Percentiles rank a stretch among this genome's conserved stretches.
These are phyloP conservation scores for Tethya wilhelma DNA, from an alignment of 37 sponge, comb jelly and placozoan genomes.

Conservation along the genomic window DNA sequence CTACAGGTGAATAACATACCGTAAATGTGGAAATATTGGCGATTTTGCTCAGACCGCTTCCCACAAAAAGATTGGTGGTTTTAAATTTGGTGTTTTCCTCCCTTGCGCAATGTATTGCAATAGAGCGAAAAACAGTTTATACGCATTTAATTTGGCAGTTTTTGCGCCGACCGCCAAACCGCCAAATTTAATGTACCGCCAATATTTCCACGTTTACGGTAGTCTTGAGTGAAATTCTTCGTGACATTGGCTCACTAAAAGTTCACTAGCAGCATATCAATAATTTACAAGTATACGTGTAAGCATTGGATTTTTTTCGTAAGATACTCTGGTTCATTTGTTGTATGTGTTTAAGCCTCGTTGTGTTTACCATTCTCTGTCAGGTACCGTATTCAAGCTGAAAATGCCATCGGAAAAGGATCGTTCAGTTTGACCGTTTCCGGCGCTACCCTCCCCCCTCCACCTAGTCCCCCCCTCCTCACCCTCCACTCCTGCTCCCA, in stretches of 20 bases:
- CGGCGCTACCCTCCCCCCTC: conserved; percentile 61
- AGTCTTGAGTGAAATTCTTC: no score
- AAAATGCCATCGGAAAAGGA: conserved; percentile 64
- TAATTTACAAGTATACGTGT: conserved; percentile 12
- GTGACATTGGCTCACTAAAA: no score
- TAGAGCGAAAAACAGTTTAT: no score
- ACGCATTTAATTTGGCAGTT: no score
- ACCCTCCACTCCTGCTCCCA: conserved; percentile 45
- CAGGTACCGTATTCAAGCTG: conserved; percentile 66
- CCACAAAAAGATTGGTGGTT: no score
- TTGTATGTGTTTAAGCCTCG: neutral
- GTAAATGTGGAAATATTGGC: neutral
- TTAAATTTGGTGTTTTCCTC: no score
- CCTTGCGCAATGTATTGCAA: no score
- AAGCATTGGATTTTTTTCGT: neutral
- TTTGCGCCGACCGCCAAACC: no score
- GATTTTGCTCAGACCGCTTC: neutral
- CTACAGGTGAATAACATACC: conserved; percentile 51
- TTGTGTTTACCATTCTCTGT: neutral
- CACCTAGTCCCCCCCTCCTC: conserved; percentile 73
- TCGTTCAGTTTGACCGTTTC: conserved; percentile 26
- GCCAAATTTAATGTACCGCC: no score
- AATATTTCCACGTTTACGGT: no score
- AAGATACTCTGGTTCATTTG: neutral
- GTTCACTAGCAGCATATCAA: no score